Conservation (phyloP, 2,888 invertebrate species). For the Teinopalpus imperialis region DNA sequence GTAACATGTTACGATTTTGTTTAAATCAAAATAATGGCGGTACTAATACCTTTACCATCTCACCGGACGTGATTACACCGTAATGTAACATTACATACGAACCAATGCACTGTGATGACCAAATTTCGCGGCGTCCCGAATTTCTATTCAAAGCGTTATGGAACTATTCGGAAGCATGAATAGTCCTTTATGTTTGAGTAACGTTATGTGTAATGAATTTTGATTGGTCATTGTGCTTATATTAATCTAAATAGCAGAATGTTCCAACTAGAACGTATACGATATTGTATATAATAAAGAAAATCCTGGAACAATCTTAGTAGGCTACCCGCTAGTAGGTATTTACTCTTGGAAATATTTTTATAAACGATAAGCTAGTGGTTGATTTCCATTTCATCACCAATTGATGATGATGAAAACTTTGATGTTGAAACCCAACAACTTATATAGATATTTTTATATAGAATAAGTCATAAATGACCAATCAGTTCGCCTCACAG, state of each 20-base stretch:
- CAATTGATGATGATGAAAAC: no score
- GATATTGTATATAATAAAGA: no score
- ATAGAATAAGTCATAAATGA: no score
- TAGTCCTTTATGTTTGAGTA: constrained; percentile 42
- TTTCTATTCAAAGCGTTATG: constrained; percentile 60
- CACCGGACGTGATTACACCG: constrained; percentile 31
- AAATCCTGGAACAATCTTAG: no score
- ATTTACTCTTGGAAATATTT: no score
- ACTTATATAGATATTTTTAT: no score
- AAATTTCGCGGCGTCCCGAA: constrained; percentile 70
- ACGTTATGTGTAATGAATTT: constrained; percentile 39
- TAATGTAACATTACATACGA: constrained; percentile 55
- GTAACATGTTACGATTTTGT: background rate
- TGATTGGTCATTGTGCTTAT: constrained; percentile 41
- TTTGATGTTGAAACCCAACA: no score
- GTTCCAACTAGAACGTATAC: no score
- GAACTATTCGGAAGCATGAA: constrained; percentile 45
- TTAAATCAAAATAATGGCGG: background rate
- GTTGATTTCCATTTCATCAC: no score
- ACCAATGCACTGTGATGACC: constrained; percentile 63
- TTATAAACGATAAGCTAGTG: no score
- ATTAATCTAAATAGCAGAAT: constrained; percentile 18
- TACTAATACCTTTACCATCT: background rate
- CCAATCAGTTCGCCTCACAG: no score
- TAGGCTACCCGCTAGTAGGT: no score